Conservation (phyloP, 2,113 vertebrate species). For the Pontoporia blainvillei region DNA sequence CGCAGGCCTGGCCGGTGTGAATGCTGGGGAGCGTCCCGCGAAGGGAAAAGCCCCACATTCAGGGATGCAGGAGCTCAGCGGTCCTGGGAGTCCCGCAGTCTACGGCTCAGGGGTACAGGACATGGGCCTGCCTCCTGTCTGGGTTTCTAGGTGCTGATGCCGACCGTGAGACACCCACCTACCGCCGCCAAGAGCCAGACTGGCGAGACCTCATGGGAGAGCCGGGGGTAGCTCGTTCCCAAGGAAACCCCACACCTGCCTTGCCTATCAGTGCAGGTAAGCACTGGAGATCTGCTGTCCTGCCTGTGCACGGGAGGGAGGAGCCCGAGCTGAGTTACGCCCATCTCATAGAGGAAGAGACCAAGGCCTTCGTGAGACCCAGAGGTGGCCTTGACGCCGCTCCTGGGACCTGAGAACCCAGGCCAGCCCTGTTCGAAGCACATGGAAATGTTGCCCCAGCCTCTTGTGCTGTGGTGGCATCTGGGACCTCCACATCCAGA, state of each 20-base stretch:
- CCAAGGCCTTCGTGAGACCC: neutral
- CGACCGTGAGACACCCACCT: neutral
- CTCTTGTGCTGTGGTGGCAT: neutral
- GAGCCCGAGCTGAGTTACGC: neutral
- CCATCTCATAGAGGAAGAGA: neutral
- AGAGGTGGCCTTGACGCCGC: neutral
- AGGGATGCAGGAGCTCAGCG: neutral
- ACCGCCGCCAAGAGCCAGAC: neutral
- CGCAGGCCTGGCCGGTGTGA: neutral
- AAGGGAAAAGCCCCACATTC: neutral
- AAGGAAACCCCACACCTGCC: neutral
- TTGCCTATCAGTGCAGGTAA: neutral
- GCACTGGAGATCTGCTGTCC: neutral
- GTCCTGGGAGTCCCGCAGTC: neutral
- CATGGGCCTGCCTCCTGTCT: neutral
- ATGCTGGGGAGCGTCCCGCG: neutral
- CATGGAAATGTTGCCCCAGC: neutral
- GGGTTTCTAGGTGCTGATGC: neutral
- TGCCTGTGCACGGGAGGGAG: neutral
- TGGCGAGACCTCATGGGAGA: neutral
- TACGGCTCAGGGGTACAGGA: neutral
- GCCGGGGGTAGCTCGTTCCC: neutral
- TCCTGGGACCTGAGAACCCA: neutral
- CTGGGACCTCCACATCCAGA: neutral
- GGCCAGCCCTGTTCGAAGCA: neutral